Conservation (phyloP, 2,113 vertebrate genomes). For the Cranoglanis bouderius region DNA sequence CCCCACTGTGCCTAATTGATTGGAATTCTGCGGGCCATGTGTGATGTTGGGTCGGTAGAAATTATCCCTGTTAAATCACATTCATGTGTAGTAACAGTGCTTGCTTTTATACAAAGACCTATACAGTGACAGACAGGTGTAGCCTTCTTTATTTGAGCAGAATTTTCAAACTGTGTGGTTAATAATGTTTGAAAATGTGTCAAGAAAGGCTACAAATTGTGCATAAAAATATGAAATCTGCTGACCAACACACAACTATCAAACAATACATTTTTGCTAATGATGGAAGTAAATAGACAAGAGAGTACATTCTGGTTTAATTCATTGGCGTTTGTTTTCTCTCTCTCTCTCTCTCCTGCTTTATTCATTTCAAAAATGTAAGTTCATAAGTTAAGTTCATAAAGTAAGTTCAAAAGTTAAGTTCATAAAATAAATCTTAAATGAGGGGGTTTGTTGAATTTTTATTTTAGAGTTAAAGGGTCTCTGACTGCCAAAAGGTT, state of each 20-base stretch:
- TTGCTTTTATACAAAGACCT: constrained; percentile 32
- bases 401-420: no score
- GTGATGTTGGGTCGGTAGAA: constrained; percentile 39
- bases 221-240: neutral
- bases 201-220: neutral
- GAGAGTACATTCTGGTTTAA: neutral
- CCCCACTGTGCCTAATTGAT: constrained; percentile 64
- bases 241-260: neutral
- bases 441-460: neutral
- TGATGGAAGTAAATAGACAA: neutral
- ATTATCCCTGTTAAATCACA: constrained; percentile 50
- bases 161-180: neutral
- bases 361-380: neutral
- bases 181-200: neutral
- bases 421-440: neutral
- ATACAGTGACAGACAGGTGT: neutral
- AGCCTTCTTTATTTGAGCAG: neutral
- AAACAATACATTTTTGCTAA: neutral
- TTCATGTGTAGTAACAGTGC: constrained; percentile 35
- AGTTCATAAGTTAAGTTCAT: no score
- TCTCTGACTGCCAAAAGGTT: neutral
- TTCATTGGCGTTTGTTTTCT: neutral
- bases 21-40: constrained; percentile 62
- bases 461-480: neutral
- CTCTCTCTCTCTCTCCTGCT: neutral